These are phyloP conservation scores for Parnassius apollo DNA, from an alignment of 2,888 invertebrate genomes.

Conservation along the genomic window DNA sequence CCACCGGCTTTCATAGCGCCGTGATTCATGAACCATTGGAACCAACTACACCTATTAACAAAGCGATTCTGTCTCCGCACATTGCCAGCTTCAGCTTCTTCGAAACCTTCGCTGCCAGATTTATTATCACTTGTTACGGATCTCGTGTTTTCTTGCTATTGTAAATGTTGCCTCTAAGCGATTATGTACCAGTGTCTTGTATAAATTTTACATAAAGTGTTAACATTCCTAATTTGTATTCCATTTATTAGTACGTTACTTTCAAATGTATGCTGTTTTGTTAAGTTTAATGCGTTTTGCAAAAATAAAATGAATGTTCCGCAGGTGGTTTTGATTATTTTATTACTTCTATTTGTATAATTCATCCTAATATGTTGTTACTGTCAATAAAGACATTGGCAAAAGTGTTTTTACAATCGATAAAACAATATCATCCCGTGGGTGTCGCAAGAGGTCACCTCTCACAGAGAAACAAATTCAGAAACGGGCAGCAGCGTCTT, in stretches of 20 bases:
- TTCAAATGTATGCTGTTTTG: background rate
- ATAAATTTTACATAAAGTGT: conserved; percentile 18
- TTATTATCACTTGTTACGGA: conserved; percentile 25
- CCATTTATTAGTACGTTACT: background rate
- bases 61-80: conserved; percentile 24
- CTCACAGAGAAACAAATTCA: no score
- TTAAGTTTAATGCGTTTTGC: no score
- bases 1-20: conserved; percentile 69
- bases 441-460: no score
- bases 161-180: conserved; percentile 16
- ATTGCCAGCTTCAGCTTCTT: conserved; percentile 20
- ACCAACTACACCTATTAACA: conserved; percentile 25
- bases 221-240: background rate
- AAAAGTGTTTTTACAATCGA: no score
- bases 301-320: no score
- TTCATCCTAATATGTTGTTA: no score
- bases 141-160: conserved; percentile 17
- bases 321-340: no score
- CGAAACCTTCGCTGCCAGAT: conserved; percentile 27
- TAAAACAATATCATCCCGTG: no score
- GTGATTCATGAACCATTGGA: conserved; percentile 60
- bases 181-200: conserved; percentile 17
- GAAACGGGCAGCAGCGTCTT: no score
- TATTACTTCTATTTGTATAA: no score
- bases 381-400: no score